These are phyloP conservation scores for Salvelinus alpinus DNA, from an alignment of 2,113 vertebrate genomes.

Conservation along the genomic window DNA sequence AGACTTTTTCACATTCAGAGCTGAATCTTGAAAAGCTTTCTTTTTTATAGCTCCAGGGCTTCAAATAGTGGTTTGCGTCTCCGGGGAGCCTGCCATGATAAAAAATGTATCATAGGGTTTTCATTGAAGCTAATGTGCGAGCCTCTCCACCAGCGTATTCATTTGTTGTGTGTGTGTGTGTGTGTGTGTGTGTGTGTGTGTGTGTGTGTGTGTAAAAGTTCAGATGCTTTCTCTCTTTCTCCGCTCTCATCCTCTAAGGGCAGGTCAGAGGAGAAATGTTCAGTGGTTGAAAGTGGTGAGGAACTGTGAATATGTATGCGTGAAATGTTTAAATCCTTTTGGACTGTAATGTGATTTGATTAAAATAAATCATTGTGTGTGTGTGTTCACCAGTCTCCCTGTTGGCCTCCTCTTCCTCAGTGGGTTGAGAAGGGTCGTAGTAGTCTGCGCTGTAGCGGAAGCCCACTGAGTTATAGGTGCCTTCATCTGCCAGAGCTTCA, in stretches of 20 bases:
- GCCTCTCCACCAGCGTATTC: conserved; percentile 1
- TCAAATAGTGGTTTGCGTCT: neutral
- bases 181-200: conserved; percentile 35
- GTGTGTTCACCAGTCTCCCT: conserved; percentile 78
- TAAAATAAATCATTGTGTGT: neutral
- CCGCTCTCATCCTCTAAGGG: neutral
- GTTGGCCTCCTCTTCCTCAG: conserved; percentile 90
- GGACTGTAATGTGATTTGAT: neutral
- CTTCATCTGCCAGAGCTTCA: conserved; percentile 94
- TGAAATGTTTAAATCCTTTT: neutral
- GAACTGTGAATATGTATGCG: neutral
- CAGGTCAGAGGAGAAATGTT: neutral
- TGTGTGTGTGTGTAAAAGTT: conserved; percentile 22
- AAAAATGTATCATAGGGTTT: conserved; percentile 48
- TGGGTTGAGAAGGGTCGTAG: conserved; percentile 97
- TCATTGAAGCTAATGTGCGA: conserved; percentile 25
- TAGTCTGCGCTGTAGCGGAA: conserved; percentile 95
- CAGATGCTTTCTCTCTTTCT: neutral
- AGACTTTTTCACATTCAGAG: conserved; percentile 2
- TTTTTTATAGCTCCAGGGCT: neutral
- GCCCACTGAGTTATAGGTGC: conserved; percentile 89
- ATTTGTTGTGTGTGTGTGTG: conserved; percentile 19
- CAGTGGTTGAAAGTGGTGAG: too few relatives aligned
- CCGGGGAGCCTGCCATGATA: conserved; percentile 13
- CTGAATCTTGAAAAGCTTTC: neutral